Base-by-base conservation (phyloP, 2,888 invertebrate genomes). In the Philaethria dido region DNA sequence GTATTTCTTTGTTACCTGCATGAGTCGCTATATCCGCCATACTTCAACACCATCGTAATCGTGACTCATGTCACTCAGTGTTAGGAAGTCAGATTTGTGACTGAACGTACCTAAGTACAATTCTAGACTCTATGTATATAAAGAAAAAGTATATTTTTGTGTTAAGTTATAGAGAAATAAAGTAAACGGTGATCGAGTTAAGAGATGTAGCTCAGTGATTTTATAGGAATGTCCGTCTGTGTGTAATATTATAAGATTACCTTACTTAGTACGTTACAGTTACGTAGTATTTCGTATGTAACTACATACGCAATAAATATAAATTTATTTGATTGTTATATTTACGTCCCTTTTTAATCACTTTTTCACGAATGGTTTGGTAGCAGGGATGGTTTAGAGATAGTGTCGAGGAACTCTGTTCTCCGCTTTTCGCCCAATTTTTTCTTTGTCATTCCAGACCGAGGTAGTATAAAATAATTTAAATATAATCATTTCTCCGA, bases 61-160 rank as follows among this genome's bases (percentile, higher is more conserved):
- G 13, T 64, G 57, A 60, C 42, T 64, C 67, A 69, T 25, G 48
- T 61, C 47, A 55, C 63, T 67, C 63, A 13, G 55, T 62, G 67
- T 50, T 62, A 62, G 64, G 69, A 66, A 66, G 63, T 66, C 20
- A 39, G 45, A 66, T 67, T 64, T 66, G 61, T 50, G 2, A 39
- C 33, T 18, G 42, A 47, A 29, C 29, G 60, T 57, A 44, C 3
- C n/a, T 3, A 5, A 13, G 36, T 33, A 16, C 36, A 33, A 64
- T 55, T 55, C 22, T 55, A 44, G 36, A 44, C 55, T 55, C 16
- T 64, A 64, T 64, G 16, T 11, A 6, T 13, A 0, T n/a, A 4
- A 0, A 16, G 6, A 14, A 22, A 64, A 44, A 64, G 64, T 20
- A 9, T 16, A n/a, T 47, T 20, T 60, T 60, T 60, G 45, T 9